Evolutionary conservation across 2,113 vertebrate species (phyloP).

Genomic region (Silurus asotus): DNA sequence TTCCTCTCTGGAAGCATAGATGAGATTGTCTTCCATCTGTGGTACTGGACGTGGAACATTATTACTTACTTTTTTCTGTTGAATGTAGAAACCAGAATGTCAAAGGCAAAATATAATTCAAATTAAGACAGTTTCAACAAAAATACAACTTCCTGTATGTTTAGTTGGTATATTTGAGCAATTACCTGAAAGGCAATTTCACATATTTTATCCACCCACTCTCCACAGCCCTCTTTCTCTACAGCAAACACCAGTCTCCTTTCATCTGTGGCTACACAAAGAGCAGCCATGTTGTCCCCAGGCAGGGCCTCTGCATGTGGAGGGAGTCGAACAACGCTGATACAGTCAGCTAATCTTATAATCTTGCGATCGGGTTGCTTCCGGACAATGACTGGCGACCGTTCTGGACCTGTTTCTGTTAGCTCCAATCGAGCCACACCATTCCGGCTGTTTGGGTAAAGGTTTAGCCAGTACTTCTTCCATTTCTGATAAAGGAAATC

Average conservation of each 20-base stretch:
- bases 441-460: conserved; percentile 79
- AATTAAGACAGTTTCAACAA: not conserved
- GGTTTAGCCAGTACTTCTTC: conserved; percentile 83
- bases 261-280: conserved; percentile 84
- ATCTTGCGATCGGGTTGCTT: conserved; percentile 69
- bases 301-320: conserved; percentile 79
- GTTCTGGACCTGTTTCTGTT: conserved; percentile 70
- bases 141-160: not conserved
- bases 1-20: conserved; percentile 82
- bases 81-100: conserved; percentile 16
- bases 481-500: conserved; percentile 77
- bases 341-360: conserved; percentile 81
- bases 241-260: conserved; percentile 83
- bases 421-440: conserved; percentile 87
- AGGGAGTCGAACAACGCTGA: conserved; percentile 77
- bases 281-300: conserved; percentile 80
- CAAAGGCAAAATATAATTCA: not conserved
- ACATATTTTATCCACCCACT: conserved; percentile 85
- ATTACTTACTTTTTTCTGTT: conserved; percentile 53
- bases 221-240: conserved; percentile 71
- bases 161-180: not conserved
- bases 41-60: conserved; percentile 42
- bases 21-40: conserved; percentile 88
- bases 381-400: conserved; percentile 78
- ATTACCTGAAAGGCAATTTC: conserved; percentile 84